Evolutionary conservation across 2,797 vertebrate species (phyloP), one percentile per base, ranked within the genome.

Genomic region (Morelia viridis): DNA sequence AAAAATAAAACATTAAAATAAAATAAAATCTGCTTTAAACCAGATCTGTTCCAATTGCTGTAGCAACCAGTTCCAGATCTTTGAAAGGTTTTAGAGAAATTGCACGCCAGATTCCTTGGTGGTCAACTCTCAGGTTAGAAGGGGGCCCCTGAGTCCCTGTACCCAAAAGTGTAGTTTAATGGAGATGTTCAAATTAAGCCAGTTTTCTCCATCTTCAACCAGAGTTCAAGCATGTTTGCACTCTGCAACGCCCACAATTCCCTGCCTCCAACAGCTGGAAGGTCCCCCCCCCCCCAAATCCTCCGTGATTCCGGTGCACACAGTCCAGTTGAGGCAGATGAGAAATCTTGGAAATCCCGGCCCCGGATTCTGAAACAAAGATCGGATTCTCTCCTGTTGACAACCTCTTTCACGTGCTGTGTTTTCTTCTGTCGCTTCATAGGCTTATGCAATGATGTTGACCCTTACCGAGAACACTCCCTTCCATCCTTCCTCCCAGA

Each of bases 391-490:
- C 6, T 15, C 1, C 1, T 12, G 11, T 6, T 96, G 35, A 46
- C 41, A 76, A 94, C 65, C 41, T 0, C 58, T 94, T 84, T 61
- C 87, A 50, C 89, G 94, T 92, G 86, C 91, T 93, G 0, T 92
- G 93, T 80, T 87, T 94, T 96, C 62, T 93, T 31, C 93, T 64
- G 91, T 90, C 86, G 94, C 91, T 83, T 80, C 1, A 11, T 97
- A 99, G 99, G 99, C 99, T 97, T 99, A 99, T 98, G 99, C 99
- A 99, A 99, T 99, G 99, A 99, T 99, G 99, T 98, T 99, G 97
- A 99, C 99, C 96, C 98, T 99, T 92, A 99, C 99, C 1, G 99
- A 99, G 98, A 99, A 99, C 94, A 96, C 98, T 96, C 97, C 98
- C 97, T 98, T 99, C 97, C 99, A 98, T 97, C 89, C 98, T 94